Evolutionary conservation across 2,113 vertebrate genomes (phyloP).

Genomic region (Anolis sagrei): DNA sequence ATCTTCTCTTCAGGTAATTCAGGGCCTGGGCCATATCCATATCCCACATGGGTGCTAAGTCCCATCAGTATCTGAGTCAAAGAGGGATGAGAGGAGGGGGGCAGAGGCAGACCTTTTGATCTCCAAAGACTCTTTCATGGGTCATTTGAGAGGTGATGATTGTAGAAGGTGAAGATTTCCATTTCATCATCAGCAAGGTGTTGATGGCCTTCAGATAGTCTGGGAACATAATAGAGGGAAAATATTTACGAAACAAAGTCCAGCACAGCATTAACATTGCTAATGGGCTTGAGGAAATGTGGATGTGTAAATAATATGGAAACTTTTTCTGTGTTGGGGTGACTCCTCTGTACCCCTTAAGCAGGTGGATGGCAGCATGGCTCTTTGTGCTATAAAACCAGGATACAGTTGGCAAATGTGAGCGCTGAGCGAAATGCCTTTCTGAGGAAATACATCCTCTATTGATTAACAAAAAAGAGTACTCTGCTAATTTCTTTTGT

Average conservation of each 20-base stretch:
- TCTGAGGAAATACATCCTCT: background rate
- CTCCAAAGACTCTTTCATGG: constrained; percentile 66
- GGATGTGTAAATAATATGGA: constrained; percentile 31
- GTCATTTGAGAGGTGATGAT: constrained; percentile 68
- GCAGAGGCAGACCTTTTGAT: constrained; percentile 72
- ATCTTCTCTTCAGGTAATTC: constrained; percentile 40
- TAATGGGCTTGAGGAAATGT: constrained; percentile 53
- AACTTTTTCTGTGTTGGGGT: background rate
- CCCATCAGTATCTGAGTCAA: constrained; percentile 57
- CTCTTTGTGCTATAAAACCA: background rate
- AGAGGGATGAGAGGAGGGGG: constrained; percentile 42
- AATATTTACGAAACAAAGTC: constrained; percentile 34
- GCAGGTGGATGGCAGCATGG: constrained; percentile 20
- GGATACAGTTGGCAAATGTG: background rate
- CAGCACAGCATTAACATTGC: constrained; percentile 52
- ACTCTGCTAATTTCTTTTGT: background rate
- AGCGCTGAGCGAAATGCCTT: background rate
- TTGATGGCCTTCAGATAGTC: constrained; percentile 57
- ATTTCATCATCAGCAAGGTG: constrained; percentile 73
- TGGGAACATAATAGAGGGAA: constrained; percentile 55
- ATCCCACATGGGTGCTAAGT: constrained; percentile 74
- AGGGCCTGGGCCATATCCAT: constrained; percentile 52
- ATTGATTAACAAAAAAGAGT: background rate
- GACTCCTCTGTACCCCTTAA: constrained; percentile 49
- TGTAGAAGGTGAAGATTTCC: constrained; percentile 65